A percentile compares a stretch with the other conserved stretches of the same genome.
These are phyloP conservation scores for Crocallis elinguaria DNA, from an alignment of 2,888 invertebrate genomes.

Conservation along the genomic window DNA sequence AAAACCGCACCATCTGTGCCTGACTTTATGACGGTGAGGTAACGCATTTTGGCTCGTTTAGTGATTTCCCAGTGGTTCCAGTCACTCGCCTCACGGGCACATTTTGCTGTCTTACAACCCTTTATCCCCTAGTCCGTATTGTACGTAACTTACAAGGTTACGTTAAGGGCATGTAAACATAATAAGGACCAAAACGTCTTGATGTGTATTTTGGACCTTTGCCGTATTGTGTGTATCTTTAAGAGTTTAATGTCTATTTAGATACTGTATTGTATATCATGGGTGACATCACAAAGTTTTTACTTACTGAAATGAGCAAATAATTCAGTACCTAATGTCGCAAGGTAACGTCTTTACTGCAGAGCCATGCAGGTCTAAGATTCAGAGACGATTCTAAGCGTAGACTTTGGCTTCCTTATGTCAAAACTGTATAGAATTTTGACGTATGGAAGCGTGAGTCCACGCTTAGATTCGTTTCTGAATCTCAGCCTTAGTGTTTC, in stretches of 20 bases:
- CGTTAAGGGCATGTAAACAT: slow-evolving; percentile 16
- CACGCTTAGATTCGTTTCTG: no score
- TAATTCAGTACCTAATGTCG: no score
- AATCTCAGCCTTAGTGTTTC: no score
- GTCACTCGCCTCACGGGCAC: slow-evolving; percentile 24
- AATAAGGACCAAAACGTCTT: slow-evolving; percentile 18
- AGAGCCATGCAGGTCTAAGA: no score
- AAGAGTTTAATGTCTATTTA: background rate
- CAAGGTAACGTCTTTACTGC: no score
- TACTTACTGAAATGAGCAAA: no score
- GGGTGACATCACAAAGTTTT: no score
- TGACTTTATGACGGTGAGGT: background rate
- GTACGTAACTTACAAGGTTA: slow-evolving; percentile 26
- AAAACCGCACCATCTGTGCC: background rate
- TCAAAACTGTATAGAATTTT: no score
- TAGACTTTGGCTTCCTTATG: no score
- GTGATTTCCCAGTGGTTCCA: slow-evolving; percentile 51
- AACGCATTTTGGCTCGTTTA: slow-evolving; percentile 41
- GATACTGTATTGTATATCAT: background rate
- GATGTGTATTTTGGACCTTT: background rate
- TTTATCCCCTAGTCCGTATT: slow-evolving; percentile 18
- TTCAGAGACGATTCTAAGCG: no score
- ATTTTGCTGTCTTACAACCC: slow-evolving; percentile 35
- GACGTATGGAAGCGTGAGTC: no score
- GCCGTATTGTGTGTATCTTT: background rate